Base-by-base conservation (phyloP, 2,113 vertebrate genomes). In the Menura novaehollandiae region DNA sequence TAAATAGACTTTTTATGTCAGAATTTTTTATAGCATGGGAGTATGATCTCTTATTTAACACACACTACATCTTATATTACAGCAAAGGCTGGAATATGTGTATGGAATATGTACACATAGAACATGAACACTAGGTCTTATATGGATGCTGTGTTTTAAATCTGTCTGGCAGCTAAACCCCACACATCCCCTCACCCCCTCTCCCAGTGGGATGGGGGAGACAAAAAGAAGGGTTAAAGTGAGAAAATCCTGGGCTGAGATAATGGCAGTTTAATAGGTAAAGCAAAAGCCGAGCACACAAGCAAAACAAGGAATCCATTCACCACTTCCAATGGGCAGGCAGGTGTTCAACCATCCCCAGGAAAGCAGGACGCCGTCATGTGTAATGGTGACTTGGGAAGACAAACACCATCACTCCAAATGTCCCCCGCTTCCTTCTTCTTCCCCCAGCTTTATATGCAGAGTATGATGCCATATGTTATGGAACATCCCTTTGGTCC, bases 391-490 rank as follows among this genome's bases (percentile, higher is more conserved):
- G 22, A 43, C 58, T 47, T 58, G 52, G 28, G 20, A 67, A 79
- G 21, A 41, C 22, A 64, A 87, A 64, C 0, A 0, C 10, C 17
- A 37, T 77, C 35, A 12, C 27, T 35, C 23, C 1, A 0, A 67
- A 11, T 3, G 0, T 52, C 32, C 3, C 13, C 23, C 1, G 0
- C 3, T 68, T 72, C 33, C 35, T 71, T 3, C 30, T 55, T 24
- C 39, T 58, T 68, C 49, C 20, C 23, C 6, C 30, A 43, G 9
- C 7, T 77, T 33, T 52, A 4, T 7, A 8, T 60, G 4, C 27
- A 39, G 49, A 33, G 9, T 6, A 43, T n/a, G 39, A 32, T 0
- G 0, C 3, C 3, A 0, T 22, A 4, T 8, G 4, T 5, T 52
- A 2, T 4, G 12, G 51, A 3, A 52, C 51, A 43, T 15, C 20